Evolutionary conservation across 1,140 invertebrate genomes (phyloP).

Genomic region (Atta cephalotes): DNA sequence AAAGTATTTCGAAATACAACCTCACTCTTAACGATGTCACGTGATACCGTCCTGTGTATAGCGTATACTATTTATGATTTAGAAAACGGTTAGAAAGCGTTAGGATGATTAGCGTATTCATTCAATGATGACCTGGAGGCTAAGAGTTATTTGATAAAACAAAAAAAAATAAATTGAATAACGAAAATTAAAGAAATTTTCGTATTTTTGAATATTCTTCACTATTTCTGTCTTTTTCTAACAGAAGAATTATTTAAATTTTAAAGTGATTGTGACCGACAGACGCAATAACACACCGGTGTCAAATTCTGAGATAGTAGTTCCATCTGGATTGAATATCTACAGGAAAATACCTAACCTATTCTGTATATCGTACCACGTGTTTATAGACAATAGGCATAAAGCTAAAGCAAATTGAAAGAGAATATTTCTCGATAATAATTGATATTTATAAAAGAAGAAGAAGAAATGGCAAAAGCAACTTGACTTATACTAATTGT

Average conservation of each 20-base stretch:
- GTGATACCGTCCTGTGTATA: background rate
- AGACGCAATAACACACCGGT: background rate
- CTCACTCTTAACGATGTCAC: background rate
- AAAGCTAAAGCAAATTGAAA: background rate
- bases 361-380: background rate
- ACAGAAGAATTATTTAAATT: background rate
- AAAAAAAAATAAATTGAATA: background rate
- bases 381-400: background rate
- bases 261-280: constrained; percentile 1
- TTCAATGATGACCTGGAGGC: background rate
- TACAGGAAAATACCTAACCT: background rate
- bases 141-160: background rate
- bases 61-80: background rate
- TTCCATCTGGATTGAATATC: background rate
- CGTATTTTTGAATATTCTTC: no score
- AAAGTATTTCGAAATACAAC: background rate
- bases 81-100: background rate
- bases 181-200: background rate
- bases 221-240: background rate
- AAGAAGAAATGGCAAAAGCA: background rate
- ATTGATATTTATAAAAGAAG: background rate
- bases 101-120: background rate
- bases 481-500: background rate
- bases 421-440: background rate
- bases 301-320: background rate